Conservation (phyloP, 2,888 invertebrate species). For the Himalopsyche anomala region DNA sequence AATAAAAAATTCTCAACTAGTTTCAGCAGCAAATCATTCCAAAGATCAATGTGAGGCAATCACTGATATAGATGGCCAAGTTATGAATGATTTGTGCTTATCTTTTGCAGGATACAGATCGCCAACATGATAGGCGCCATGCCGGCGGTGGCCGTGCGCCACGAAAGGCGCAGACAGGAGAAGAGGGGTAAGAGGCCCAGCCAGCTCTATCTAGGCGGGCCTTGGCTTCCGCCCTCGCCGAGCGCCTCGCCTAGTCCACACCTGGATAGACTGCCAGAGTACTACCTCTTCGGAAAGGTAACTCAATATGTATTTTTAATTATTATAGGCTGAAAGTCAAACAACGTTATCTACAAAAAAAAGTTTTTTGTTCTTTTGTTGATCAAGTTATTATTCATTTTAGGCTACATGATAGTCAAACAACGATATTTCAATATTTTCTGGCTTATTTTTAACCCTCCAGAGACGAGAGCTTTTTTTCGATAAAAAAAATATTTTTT, state of each 20-base stretch:
- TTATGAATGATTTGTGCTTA: neutral
- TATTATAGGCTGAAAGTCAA: too few species aligned
- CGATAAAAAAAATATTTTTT: too few species aligned
- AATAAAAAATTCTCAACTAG: too few species aligned
- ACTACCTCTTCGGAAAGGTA: conserved; percentile 86
- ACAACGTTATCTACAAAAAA: too few species aligned
- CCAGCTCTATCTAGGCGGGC: conserved; percentile 82
- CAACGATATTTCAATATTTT: too few species aligned
- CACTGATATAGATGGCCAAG: neutral
- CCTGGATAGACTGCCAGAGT: conserved; percentile 79
- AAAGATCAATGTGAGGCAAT: too few species aligned
- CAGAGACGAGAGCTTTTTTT: too few species aligned
- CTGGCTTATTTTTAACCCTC: too few species aligned
- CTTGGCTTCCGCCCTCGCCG: conserved; percentile 78
- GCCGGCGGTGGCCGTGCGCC: conserved; percentile 91
- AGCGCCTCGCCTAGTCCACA: conserved; percentile 82
- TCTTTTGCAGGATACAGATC: conserved; percentile 65
- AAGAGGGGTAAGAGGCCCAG: conserved; percentile 80
- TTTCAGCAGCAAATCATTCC: too few species aligned
- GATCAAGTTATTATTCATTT: too few species aligned
- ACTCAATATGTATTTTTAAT: conserved; percentile 59
- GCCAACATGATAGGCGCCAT: conserved; percentile 90
- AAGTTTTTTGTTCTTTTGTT: too few species aligned
- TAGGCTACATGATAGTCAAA: too few species aligned
- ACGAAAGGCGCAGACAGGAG: conserved; percentile 86